Evolutionary conservation across 2,113 vertebrate species (phyloP).

Genomic region (Pygoscelis adeliae): DNA sequence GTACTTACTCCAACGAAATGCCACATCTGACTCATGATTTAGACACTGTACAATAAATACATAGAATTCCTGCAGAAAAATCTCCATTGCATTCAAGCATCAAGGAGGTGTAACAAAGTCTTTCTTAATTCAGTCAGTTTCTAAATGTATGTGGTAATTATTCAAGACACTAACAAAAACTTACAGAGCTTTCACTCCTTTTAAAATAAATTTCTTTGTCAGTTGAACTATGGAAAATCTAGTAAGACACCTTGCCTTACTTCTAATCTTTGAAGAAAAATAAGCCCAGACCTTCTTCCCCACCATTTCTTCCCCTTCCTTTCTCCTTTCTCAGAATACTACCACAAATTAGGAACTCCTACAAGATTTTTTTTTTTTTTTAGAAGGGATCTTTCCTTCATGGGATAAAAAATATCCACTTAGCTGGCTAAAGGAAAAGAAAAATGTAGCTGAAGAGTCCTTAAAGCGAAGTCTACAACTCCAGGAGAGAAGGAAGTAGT

Average conservation of each 20-base stretch:
- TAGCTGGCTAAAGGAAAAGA: neutral
- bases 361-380: neutral
- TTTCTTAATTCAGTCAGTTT: neutral
- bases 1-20: neutral
- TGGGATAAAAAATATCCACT: neutral
- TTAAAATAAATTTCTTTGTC: neutral
- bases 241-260: neutral
- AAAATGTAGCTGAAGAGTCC: neutral
- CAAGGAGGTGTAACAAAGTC: neutral
- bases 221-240: neutral
- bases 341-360: neutral
- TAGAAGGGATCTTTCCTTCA: neutral
- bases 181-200: neutral
- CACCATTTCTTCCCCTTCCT: neutral
- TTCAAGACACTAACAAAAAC: neutral
- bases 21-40: neutral
- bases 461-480: neutral
- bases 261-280: neutral
- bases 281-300: neutral
- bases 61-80: neutral
- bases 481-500: neutral
- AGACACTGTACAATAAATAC: neutral
- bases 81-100: neutral
- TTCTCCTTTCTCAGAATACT: neutral
- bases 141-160: constrained; percentile 15